phyloP scores from a whole-genome alignment of 92 coral and sea anemone genomes.

The Muricea muricata region DNA sequence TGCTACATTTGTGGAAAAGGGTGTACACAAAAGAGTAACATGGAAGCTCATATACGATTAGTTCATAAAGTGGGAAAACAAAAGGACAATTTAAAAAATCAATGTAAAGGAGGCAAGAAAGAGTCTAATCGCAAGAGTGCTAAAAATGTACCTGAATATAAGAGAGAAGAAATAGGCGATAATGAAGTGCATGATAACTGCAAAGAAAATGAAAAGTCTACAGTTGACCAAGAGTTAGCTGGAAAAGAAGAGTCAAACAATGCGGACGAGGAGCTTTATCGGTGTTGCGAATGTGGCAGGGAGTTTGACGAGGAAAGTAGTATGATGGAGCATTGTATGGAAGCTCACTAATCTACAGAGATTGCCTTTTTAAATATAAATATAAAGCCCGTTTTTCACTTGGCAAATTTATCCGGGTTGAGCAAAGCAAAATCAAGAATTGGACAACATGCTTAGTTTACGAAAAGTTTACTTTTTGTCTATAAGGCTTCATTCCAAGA shows the following conservation, averaged over 20 bases:
- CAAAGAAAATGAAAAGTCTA: neutral
- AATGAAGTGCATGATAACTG: neutral
- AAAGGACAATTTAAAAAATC: neutral
- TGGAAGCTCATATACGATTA: neutral
- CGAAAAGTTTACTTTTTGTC: too few species aligned
- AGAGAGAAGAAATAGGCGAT: neutral
- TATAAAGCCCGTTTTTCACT: too few species aligned
- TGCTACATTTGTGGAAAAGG: slow-evolving; percentile 17
- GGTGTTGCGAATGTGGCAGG: slow-evolving; percentile 2
- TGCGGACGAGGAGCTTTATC: neutral
- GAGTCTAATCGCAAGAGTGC: neutral
- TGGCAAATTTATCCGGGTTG: too few species aligned
- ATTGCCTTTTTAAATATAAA: too few species aligned
- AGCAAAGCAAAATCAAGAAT: too few species aligned
- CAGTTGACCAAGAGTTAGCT: too few species aligned
- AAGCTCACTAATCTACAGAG: slow-evolving; percentile 1
- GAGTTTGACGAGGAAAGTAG: neutral
- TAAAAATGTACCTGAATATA: neutral
- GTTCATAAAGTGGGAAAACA: slow-evolving; percentile 2
- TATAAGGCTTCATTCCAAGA: too few species aligned
- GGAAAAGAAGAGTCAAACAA: neutral
- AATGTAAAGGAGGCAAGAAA: neutral
- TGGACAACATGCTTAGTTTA: too few species aligned
- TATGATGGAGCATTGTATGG: slow-evolving; percentile 5
- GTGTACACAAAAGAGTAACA: slow-evolving; percentile 8